A percentile compares a stretch with the other conserved stretches of the same genome.
Conservation (phyloP, 2,113 vertebrate species). For the Malurus melanocephalus region DNA sequence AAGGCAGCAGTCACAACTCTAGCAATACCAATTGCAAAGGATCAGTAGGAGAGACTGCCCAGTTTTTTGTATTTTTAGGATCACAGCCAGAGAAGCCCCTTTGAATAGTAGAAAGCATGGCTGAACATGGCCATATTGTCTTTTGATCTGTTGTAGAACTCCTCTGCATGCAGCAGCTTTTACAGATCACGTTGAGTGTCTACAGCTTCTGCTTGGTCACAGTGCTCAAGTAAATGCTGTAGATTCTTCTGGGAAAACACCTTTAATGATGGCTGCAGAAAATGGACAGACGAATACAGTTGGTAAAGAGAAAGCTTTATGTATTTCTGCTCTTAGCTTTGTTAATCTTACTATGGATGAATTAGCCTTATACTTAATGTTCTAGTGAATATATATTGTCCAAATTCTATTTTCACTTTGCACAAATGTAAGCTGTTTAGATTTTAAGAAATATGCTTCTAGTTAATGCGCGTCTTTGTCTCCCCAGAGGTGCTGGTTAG, state of each 20-base stretch:
- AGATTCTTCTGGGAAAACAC: constrained; percentile 89
- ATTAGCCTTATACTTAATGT: neutral
- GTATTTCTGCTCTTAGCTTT: neutral
- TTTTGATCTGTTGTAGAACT: constrained; percentile 75
- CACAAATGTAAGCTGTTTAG: constrained; percentile 11
- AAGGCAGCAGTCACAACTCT: neutral
- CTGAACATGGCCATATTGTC: neutral
- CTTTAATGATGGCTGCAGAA: constrained; percentile 97
- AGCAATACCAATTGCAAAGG: neutral
- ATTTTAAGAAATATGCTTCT: constrained; percentile 12
- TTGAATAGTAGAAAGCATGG: neutral
- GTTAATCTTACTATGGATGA: neutral
- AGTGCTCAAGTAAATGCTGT: constrained; percentile 90
- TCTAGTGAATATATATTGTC: neutral
- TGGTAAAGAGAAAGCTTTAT: constrained; percentile 76
- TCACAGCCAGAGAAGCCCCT: neutral
- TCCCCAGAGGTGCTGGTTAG: constrained; percentile 93
- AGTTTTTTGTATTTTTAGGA: neutral
- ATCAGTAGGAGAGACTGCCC: neutral
- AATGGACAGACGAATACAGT: constrained; percentile 96
- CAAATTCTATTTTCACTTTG: neutral
- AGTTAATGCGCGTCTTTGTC: constrained; percentile 46
- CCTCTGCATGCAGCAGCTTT: constrained; percentile 95
- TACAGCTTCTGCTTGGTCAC: constrained; percentile 95
- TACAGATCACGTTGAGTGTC: constrained; percentile 96